Percentiles rank a stretch among this genome's conserved stretches.
phyloP scores from a whole-genome alignment of 2,113 vertebrate species.

The Baryphthengus martii region DNA sequence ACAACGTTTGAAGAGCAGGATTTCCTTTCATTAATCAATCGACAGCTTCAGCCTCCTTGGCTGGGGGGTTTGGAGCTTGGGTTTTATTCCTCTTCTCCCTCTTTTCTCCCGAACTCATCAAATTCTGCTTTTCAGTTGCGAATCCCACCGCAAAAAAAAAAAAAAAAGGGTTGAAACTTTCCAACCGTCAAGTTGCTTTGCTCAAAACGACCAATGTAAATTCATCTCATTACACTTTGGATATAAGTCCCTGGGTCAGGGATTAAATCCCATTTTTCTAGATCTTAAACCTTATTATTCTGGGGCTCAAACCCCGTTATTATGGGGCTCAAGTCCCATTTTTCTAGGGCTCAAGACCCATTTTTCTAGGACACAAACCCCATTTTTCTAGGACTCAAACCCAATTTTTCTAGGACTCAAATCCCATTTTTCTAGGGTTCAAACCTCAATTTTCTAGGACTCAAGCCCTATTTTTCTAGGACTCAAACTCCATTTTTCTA shows the following conservation, averaged over 20 bases:
- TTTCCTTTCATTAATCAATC: constrained; percentile 13
- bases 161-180: background rate
- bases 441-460: no score
- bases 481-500: no score
- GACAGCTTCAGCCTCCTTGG: background rate
- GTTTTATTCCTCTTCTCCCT: background rate
- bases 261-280: no score
- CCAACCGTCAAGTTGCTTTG: background rate
- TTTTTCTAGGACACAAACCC: background rate
- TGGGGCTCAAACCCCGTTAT: no score
- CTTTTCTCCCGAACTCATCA: background rate
- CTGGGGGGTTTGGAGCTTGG: background rate
- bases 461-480: background rate
- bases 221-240: fast-evolving
- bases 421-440: no score
- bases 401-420: background rate
- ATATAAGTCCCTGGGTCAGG: fast-evolving
- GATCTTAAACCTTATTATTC: background rate
- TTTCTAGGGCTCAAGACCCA: background rate
- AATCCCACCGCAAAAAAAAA: background rate
- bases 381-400: background rate
- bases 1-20: background rate
- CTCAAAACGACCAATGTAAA: background rate
- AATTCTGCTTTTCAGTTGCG: background rate
- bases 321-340: no score